Percentiles rank a stretch among this genome's conserved stretches.
Evolutionary conservation across 1,140 invertebrate genomes (phyloP).

Genomic region (Radopholus similis): DNA sequence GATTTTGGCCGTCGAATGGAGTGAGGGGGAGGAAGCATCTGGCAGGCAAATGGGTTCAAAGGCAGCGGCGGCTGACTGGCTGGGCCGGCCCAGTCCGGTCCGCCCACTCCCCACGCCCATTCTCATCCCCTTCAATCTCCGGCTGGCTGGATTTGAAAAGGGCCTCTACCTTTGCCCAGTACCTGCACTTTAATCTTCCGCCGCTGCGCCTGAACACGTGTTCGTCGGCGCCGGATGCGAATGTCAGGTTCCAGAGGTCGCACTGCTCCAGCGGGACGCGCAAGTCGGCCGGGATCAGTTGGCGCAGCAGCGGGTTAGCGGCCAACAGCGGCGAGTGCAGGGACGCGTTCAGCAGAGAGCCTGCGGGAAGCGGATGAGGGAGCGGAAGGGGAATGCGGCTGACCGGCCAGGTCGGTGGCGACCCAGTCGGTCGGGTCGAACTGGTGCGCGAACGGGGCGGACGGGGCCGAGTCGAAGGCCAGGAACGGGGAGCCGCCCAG

Average conservation of each 20-base stretch:
- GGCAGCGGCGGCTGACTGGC: neutral
- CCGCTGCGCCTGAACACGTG: constrained; percentile 10
- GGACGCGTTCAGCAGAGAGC: neutral
- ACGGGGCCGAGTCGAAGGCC: neutral
- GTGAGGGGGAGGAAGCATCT: neutral
- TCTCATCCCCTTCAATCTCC: too few relatives aligned
- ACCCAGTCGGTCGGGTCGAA: constrained; percentile 18
- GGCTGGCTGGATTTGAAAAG: too few relatives aligned
- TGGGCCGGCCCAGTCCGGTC: neutral
- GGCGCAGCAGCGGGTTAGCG: neutral
- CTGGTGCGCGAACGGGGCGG: constrained; percentile 1
- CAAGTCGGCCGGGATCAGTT: neutral
- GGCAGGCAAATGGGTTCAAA: neutral
- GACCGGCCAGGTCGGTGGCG: constrained; percentile 13
- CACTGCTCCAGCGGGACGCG: neutral
- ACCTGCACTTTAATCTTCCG: constrained; percentile 18
- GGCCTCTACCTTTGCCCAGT: neutral
- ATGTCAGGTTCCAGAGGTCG: constrained; percentile 19
- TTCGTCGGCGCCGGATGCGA: constrained; percentile 10
- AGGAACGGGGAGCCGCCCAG: constrained; percentile 17
- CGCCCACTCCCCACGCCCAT: too few relatives aligned
- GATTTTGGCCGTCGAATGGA: too few relatives aligned
- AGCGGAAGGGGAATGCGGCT: neutral
- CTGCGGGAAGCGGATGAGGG: neutral
- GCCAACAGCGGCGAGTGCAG: neutral